phyloP scores from a whole-genome alignment of 1,140 invertebrate species.

The Calephelis virginiensis region DNA sequence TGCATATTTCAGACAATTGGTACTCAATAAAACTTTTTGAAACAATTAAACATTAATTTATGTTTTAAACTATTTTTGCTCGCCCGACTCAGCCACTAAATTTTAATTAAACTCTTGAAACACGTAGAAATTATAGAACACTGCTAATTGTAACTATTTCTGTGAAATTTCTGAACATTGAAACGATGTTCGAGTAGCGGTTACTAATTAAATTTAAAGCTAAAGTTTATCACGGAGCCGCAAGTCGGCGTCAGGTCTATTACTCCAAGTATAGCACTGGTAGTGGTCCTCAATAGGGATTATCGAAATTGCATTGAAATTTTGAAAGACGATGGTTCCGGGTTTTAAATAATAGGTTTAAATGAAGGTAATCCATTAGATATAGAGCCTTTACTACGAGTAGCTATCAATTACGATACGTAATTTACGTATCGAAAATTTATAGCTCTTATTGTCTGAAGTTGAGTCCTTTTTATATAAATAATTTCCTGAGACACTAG shows the following conservation, averaged over 20 bases:
- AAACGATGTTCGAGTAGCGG: constrained; percentile 5
- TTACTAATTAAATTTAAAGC: constrained; percentile 8
- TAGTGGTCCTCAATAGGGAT: not conserved
- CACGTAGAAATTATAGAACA: constrained; percentile 14
- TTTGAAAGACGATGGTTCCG: too few species aligned
- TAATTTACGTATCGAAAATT: too few species aligned
- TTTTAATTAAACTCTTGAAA: constrained; percentile 11
- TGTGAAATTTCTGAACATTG: constrained; percentile 14
- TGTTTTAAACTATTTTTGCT: constrained; percentile 12
- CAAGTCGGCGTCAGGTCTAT: constrained; percentile 7
- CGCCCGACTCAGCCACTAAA: constrained; percentile 4
- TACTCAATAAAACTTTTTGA: not conserved
- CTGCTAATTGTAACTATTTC: constrained; percentile 16
- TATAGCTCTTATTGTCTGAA: too few species aligned
- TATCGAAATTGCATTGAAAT: too few species aligned
- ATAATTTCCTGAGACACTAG: too few species aligned
- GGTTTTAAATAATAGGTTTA: too few species aligned
- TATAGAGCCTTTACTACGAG: too few species aligned
- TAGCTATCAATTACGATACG: too few species aligned
- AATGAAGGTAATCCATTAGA: too few species aligned
- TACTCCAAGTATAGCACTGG: not conserved
- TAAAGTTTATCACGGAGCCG: constrained; percentile 2
- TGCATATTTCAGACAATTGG: not conserved
- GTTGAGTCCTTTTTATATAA: too few species aligned
- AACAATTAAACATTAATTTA: constrained; percentile 1